A percentile compares a stretch with the other conserved stretches of the same genome.
phyloP scores from a whole-genome alignment of 2,888 invertebrate species.

The Carcina quercana region DNA sequence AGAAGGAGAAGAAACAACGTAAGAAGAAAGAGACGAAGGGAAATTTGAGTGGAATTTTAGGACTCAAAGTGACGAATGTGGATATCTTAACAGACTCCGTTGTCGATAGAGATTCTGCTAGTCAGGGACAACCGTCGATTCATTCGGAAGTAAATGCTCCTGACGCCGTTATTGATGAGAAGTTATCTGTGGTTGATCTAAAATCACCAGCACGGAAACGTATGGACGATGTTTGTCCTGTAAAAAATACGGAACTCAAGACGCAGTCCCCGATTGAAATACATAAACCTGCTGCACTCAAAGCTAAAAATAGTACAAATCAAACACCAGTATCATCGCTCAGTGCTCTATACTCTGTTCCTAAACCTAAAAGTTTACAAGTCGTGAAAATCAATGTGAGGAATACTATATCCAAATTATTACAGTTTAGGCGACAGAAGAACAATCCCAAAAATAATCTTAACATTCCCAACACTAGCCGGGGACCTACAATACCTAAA shows the following conservation, averaged over 20 bases:
- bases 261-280: too few relatives aligned
- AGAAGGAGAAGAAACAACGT: conserved; percentile 22
- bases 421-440: conserved; percentile 41
- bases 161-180: conserved; percentile 41
- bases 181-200: conserved; percentile 49
- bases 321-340: conserved; percentile 1
- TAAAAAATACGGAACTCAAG: conserved; percentile 7
- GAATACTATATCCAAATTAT: conserved; percentile 37
- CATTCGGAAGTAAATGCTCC: conserved; percentile 33
- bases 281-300: too few relatives aligned
- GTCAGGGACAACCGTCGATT: conserved; percentile 41
- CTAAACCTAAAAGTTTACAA: not conserved
- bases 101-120: conserved; percentile 41
- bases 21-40: conserved; percentile 21
- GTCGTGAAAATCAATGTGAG: conserved; percentile 34
- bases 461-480: not conserved
- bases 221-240: conserved; percentile 7
- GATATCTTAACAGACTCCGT: conserved; percentile 5
- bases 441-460: too few relatives aligned
- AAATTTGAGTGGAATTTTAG: conserved; percentile 20
- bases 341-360: conserved; percentile 1
- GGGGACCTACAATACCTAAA: not conserved
- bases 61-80: conserved; percentile 37
- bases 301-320: conserved; percentile 12
- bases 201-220: conserved; percentile 33